A percentile compares a stretch with the other conserved stretches of the same genome.
These are phyloP conservation scores for Stomatorhinus walkeri DNA, from an alignment of 2,797 vertebrate genomes.

Conservation along the genomic window DNA sequence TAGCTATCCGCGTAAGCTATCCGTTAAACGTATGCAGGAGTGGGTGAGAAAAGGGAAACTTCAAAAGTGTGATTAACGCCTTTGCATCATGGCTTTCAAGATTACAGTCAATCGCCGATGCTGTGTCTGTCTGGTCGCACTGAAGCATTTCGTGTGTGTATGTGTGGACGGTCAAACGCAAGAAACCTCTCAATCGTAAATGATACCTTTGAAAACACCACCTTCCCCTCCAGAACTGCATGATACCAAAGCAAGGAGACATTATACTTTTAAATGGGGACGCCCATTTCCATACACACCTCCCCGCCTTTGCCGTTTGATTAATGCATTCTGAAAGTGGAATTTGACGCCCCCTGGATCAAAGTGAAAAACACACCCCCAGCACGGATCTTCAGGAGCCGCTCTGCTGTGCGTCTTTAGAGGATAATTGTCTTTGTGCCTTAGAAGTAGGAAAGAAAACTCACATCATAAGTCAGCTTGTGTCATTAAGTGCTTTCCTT, in stretches of 20 bases:
- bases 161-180: neutral
- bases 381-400: neutral
- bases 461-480: neutral
- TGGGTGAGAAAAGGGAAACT: neutral
- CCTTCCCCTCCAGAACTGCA: neutral
- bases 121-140: neutral
- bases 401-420: neutral
- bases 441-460: neutral
- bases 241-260: neutral
- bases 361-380: neutral
- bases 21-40: neutral
- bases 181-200: neutral
- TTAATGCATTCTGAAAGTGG: neutral
- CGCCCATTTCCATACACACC: neutral
- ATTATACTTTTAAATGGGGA: neutral
- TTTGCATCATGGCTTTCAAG: neutral
- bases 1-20: neutral
- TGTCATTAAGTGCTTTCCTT: neutral
- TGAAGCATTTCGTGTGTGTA: neutral
- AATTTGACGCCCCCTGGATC: neutral
- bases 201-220: neutral
- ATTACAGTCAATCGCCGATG: neutral
- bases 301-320: neutral
- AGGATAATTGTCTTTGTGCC: neutral
- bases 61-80: neutral